Percentiles rank a stretch among this genome's conserved stretches.
Evolutionary conservation across 64 coral and sea anemone genomes (phyloP).

Genomic region (Hydrozoanthus tunicans): DNA sequence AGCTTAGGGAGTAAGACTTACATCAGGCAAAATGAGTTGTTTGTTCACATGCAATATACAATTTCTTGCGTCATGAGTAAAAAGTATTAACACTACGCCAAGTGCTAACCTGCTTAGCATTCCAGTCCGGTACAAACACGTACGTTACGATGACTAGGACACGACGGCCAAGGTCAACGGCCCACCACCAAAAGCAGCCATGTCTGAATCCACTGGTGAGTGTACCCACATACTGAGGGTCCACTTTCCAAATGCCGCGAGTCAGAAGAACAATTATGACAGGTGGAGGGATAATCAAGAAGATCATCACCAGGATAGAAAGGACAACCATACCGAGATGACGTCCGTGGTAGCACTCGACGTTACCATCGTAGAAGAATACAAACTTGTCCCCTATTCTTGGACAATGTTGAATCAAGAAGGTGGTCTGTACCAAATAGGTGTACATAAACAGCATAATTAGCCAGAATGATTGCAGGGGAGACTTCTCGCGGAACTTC

Average conservation of each 20-base stretch:
- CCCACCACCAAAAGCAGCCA: conserved; percentile 76
- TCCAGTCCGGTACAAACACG: conserved; percentile 68
- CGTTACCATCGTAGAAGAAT: conserved; percentile 67
- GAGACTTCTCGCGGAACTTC: conserved; percentile 58
- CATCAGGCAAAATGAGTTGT: too few species aligned
- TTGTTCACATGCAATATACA: not conserved
- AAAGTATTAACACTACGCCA: too few species aligned
- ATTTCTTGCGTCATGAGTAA: too few species aligned
- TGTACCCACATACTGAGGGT: conserved; percentile 75
- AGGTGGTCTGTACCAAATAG: conserved; percentile 66
- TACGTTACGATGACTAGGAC: conserved; percentile 61
- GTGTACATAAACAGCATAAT: conserved; percentile 74
- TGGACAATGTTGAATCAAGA: conserved; percentile 64
- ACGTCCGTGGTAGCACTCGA: conserved; percentile 62
- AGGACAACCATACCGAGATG: conserved; percentile 67
- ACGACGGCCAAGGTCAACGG: conserved; percentile 73
- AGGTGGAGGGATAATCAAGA: conserved; percentile 58
- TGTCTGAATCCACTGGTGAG: conserved; percentile 58
- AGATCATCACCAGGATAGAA: conserved; percentile 41
- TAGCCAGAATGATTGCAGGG: conserved; percentile 78
- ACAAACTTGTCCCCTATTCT: conserved; percentile 52
- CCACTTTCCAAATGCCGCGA: conserved; percentile 57
- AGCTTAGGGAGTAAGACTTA: too few species aligned
- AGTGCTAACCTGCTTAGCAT: conserved; percentile 53
- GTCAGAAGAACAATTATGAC: conserved; percentile 65